These are phyloP conservation scores for Pterois miles DNA, from an alignment of 2,797 vertebrate genomes.

Conservation along the genomic window DNA sequence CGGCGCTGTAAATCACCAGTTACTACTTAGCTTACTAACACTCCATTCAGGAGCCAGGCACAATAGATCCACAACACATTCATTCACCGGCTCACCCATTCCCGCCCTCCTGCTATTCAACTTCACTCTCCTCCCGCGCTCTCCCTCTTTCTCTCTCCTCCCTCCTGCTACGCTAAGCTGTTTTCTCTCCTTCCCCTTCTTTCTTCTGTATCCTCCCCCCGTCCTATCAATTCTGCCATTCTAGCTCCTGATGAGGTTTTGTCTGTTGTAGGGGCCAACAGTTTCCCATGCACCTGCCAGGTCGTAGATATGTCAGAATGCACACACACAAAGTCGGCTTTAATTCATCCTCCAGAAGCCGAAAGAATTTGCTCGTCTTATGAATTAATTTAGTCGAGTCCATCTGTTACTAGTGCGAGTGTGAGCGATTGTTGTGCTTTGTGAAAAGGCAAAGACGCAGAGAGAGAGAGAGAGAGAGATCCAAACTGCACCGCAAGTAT, in stretches of 20 bases:
- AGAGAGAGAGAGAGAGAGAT: background rate
- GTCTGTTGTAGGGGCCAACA: slow-evolving; percentile 72
- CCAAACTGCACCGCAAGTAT: slow-evolving; percentile 37
- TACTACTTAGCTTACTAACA: slow-evolving; percentile 81
- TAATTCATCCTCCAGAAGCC: background rate
- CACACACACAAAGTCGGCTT: background rate
- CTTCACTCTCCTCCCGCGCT: slow-evolving; percentile 55
- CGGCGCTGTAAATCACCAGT: slow-evolving; percentile 70
- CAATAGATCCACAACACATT: slow-evolving; percentile 74
- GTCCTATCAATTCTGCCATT: slow-evolving; percentile 54
- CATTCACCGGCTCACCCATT: slow-evolving; percentile 67
- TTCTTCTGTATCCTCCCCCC: slow-evolving; percentile 45
- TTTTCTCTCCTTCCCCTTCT: slow-evolving; percentile 67
- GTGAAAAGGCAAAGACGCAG: background rate
- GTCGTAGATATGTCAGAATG: slow-evolving; percentile 52
- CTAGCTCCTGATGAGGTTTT: slow-evolving; percentile 78
- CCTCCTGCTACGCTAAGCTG: slow-evolving; percentile 71
- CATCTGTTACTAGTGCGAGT: slow-evolving; percentile 15
- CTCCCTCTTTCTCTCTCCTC: slow-evolving; percentile 56
- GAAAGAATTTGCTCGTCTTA: background rate
- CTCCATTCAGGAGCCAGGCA: slow-evolving; percentile 71
- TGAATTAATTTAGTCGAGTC: slow-evolving; percentile 26
- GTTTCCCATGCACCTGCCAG: slow-evolving; percentile 82
- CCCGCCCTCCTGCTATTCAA: slow-evolving; percentile 73
- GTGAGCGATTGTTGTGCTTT: slow-evolving; percentile 31